These are phyloP conservation scores for Hemiprocne comata DNA, from an alignment of 2,113 vertebrate species.

Conservation along the genomic window DNA sequence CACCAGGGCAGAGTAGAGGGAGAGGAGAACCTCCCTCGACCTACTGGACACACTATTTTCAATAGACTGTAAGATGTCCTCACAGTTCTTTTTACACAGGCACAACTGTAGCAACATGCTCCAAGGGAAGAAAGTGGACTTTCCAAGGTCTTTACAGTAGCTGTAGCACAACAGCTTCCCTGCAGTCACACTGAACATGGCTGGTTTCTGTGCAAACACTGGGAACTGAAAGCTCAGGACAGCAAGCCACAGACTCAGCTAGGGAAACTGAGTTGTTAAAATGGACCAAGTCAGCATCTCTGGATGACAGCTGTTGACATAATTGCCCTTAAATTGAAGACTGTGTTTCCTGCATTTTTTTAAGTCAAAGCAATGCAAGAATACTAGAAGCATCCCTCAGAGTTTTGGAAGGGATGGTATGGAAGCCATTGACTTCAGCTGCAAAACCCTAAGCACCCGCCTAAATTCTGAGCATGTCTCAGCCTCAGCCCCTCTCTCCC, in stretches of 20 bases:
- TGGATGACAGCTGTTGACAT: neutral
- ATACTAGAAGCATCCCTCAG: neutral
- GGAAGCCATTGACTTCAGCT: neutral
- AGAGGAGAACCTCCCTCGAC: no score
- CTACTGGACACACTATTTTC: neutral
- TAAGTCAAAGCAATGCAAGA: neutral
- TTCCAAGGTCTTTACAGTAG: neutral
- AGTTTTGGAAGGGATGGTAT: neutral
- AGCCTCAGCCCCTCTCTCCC: neutral
- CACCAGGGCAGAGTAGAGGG: no score
- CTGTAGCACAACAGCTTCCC: neutral
- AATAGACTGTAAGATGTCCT: neutral
- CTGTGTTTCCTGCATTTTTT: neutral
- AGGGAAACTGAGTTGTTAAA: neutral
- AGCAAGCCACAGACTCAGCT: neutral
- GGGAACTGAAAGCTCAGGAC: neutral
- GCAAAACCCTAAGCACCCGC: neutral
- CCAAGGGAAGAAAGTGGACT: neutral
- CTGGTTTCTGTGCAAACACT: neutral
- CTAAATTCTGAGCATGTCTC: neutral
- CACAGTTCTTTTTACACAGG: neutral
- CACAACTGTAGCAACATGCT: neutral
- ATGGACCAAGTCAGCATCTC: neutral
- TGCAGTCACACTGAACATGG: neutral
- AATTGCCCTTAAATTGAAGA: neutral